Conservation (phyloP, 2,888 invertebrate genomes). For the Drosophila diplacantha region DNA sequence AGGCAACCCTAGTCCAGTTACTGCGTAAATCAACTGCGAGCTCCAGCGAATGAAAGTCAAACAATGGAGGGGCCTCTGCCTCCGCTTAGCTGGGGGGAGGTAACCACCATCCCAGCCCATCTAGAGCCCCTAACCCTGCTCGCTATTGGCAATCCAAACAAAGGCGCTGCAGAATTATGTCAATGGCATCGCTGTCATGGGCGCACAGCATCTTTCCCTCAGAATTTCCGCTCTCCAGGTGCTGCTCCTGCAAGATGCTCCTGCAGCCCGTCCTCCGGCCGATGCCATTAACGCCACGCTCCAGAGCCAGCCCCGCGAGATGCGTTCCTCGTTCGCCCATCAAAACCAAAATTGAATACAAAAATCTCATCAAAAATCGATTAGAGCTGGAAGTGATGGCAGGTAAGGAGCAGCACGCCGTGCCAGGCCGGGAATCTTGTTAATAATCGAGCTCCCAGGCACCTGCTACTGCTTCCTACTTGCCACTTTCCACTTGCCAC, state of each 20-base stretch:
- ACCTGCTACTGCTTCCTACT: conserved; percentile 6
- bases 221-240: not conserved
- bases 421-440: conserved; percentile 42
- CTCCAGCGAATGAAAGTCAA: conserved; percentile 55
- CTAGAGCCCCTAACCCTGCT: not conserved
- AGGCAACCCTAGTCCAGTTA: conserved; percentile 33
- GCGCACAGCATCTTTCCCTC: conserved; percentile 8
- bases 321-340: conserved; percentile 52
- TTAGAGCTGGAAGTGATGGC: conserved; percentile 47
- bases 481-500: conserved; percentile 4
- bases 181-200: conserved; percentile 52
- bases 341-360: conserved; percentile 67
- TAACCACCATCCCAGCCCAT: not conserved
- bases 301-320: conserved; percentile 19
- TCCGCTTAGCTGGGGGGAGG: conserved; percentile 15
- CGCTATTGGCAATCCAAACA: conserved; percentile 49
- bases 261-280: not conserved
- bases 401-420: conserved; percentile 28
- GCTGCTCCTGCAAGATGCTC: conserved; percentile 1
- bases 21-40: conserved; percentile 42
- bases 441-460: conserved; percentile 55
- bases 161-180: conserved; percentile 58
- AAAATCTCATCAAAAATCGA: conserved; percentile 71
- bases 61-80: conserved; percentile 49
- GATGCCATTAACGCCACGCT: conserved; percentile 52